Base-by-base conservation (phyloP, 2,113 vertebrate genomes). In the Stictonetta naevosa region DNA sequence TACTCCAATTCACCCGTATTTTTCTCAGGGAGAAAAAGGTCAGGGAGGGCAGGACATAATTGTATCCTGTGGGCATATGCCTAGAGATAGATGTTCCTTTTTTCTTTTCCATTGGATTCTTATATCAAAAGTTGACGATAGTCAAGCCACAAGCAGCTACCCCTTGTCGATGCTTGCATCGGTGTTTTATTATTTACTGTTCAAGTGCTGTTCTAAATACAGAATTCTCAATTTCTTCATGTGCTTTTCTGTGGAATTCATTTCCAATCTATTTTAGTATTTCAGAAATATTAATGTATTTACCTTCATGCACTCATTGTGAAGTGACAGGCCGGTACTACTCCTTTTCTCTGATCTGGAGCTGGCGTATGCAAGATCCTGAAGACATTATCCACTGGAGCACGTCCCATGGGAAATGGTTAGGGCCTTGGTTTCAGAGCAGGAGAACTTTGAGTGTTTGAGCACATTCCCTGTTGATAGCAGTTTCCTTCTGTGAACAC, bases 401-500 rank as follows among this genome's bases (percentile, higher is more conserved):
- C n/a, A 16, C 20, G 40, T 0, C 10, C 7, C 10, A 0, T 46
- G 0, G 46, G 56, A 75, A 36, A 38, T 40, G 17, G 3, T 11
- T 59, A 22, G 8, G 29, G 20, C 14, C 22, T 16, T 21, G 15
- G 25, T 64, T 90, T 93, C 42, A 78, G 31, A 82, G 17, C 2
- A 78, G 68, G 13, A 21, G 34, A 53, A 46, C 38, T 79, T 46
- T 2, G 34, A 67, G 23, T 48, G 16, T 86, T 46, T 31, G 46
- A 84, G 46, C 46, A 38, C 1, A 0, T 72, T 86, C 74, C 64
- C 52, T 53, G 7, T 29, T 95, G 64, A 26, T 31, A 55, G 28
- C 31, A 55, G 2, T 78, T 86, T 62, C 69, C 50, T 80, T 62
- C 36, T 63, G 38, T 67, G 36, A 26, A 53, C 19, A 11, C 4